phyloP scores from a whole-genome alignment of 2,113 vertebrate species.

The Alosa alosa region DNA sequence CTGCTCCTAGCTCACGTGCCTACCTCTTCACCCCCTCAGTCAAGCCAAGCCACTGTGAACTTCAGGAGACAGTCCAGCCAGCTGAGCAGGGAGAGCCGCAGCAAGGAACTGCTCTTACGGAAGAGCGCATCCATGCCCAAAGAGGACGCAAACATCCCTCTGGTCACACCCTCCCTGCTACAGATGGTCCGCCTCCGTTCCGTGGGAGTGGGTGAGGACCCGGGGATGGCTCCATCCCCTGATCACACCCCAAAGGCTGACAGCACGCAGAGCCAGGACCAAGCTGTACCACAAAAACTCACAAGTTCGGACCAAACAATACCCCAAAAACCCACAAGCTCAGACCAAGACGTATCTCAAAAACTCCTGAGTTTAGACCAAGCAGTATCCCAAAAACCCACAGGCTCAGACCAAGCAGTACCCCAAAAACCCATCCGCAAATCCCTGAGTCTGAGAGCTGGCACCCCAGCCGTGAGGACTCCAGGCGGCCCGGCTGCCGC shows the following conservation, averaged over 20 bases:
- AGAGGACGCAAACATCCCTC: conserved; percentile 85
- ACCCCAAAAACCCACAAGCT: not conserved
- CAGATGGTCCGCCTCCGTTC: conserved; percentile 93
- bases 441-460: conserved; percentile 77
- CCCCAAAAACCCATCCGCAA: conserved; percentile 92
- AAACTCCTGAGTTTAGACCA: conserved; percentile 35
- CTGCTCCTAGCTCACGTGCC: conserved; percentile 22
- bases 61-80: conserved; percentile 64
- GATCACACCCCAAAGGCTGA: conserved; percentile 44
- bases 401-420: conserved; percentile 49
- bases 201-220: conserved; percentile 68
- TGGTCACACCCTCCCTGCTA: conserved; percentile 90
- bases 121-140: conserved; percentile 73
- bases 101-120: conserved; percentile 70
- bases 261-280: not conserved
- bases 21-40: conserved; percentile 35
- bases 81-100: conserved; percentile 55
- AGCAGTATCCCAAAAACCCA: conserved; percentile 82
- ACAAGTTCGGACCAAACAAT: conserved; percentile 32
- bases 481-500: conserved; percentile 56
- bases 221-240: conserved; percentile 42
- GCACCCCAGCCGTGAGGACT: conserved; percentile 50
- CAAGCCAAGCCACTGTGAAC: conserved; percentile 56
- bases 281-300: conserved; percentile 33
- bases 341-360: no score